Evolutionary conservation across 2,888 invertebrate species (phyloP).

Genomic region (Troilus luridus): DNA sequence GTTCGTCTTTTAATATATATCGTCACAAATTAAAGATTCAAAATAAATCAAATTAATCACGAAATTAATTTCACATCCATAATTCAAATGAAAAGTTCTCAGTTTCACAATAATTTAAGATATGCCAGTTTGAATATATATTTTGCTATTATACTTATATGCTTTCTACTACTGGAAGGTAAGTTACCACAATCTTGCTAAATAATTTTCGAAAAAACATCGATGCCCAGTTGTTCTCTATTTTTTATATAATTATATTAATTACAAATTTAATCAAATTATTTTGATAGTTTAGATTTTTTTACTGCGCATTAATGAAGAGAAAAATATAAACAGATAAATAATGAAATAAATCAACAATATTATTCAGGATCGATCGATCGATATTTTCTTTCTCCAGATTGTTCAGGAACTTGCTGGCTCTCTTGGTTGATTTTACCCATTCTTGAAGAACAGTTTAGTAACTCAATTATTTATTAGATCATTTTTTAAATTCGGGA

Average conservation of each 20-base stretch:
- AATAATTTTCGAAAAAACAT: no score
- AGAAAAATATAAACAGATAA: not conserved
- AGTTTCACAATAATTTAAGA: no score
- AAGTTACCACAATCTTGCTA: no score
- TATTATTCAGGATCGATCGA: not conserved
- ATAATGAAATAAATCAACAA: not conserved
- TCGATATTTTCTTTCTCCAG: not conserved
- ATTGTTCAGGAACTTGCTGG: not conserved
- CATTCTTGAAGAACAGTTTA: not conserved
- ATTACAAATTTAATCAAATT: not conserved
- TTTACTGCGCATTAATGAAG: not conserved
- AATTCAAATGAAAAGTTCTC: no score
- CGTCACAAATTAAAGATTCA: no score
- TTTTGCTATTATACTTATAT: no score
- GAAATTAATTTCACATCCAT: no score
- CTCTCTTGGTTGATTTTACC: not conserved
- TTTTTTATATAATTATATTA: not conserved
- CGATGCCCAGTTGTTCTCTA: not conserved
- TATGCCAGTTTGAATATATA: no score
- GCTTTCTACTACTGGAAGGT: no score
- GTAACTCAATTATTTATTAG: not conserved
- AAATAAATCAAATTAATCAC: no score
- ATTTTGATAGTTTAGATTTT: not conserved
- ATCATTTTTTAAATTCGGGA: no score
- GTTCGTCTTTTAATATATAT: no score